phyloP scores from a whole-genome alignment of 2,113 vertebrate species.

The Phycodurus eques region DNA sequence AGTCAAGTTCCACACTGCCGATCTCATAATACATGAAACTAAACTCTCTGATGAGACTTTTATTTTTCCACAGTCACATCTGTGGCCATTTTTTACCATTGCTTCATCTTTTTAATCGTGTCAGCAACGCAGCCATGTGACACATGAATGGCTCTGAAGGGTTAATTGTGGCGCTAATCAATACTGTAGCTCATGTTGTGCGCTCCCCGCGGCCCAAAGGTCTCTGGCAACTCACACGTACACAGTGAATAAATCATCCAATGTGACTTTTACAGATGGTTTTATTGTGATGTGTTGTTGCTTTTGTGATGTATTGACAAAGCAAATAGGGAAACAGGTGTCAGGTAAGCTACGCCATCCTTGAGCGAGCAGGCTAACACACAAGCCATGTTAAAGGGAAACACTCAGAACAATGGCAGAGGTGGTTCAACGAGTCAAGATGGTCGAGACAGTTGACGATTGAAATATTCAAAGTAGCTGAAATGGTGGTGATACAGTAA shows the following conservation, averaged over 20 bases:
- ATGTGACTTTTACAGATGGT: conserved; percentile 5
- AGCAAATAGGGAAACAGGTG: not conserved
- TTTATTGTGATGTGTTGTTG: not conserved
- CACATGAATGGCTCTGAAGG: not conserved
- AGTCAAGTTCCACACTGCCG: conserved; percentile 4
- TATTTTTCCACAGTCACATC: not conserved
- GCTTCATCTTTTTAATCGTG: not conserved
- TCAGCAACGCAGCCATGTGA: not conserved
- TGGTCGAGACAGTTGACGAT: not conserved
- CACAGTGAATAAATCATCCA: conserved; percentile 2
- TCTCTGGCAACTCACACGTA: not conserved
- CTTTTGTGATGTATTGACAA: not conserved
- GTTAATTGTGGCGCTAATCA: conserved; percentile 2
- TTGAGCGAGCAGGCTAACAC: not conserved
- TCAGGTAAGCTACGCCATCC: not conserved
- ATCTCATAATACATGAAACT: not conserved
- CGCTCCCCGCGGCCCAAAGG: conserved; percentile 3
- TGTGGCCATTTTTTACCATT: not conserved
- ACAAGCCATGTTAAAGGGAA: not conserved
- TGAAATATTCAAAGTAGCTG: not conserved
- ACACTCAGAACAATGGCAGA: not conserved
- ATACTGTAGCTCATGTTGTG: conserved; percentile 1
- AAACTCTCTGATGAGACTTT: conserved; percentile 5
- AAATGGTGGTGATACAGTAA: not conserved
- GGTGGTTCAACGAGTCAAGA: not conserved